Percentiles rank a stretch among this genome's conserved stretches.
Evolutionary conservation across 2,797 vertebrate genomes (phyloP).

Genomic region (Rhinatrema bivittatum): DNA sequence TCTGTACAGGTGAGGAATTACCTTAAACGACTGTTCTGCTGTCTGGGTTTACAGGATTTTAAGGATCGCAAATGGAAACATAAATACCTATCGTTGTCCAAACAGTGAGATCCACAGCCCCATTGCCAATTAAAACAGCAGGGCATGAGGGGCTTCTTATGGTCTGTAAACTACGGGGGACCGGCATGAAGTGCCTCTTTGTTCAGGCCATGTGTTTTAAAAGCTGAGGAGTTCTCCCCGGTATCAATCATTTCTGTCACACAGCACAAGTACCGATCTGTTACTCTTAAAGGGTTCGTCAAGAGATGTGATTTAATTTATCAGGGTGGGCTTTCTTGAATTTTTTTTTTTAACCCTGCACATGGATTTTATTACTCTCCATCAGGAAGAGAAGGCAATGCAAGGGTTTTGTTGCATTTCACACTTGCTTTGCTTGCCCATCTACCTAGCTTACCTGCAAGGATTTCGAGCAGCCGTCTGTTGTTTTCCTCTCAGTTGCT

Average conservation of each 20-base stretch:
- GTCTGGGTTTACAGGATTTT: slow-evolving; percentile 45
- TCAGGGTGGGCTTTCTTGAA: too few relatives aligned
- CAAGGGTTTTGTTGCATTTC: too few relatives aligned
- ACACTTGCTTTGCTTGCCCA: too few relatives aligned
- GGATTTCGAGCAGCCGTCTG: too few relatives aligned
- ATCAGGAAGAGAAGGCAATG: too few relatives aligned
- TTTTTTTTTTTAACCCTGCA: slow-evolving; percentile 33
- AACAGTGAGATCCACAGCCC: slow-evolving; percentile 39
- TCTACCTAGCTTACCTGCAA: too few relatives aligned
- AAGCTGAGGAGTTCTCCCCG: slow-evolving; percentile 50
- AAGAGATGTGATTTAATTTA: slow-evolving; percentile 66
- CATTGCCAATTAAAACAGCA: slow-evolving; percentile 53
- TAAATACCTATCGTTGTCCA: slow-evolving; percentile 66
- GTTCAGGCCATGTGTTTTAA: slow-evolving; percentile 54
- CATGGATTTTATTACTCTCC: slow-evolving; percentile 53
- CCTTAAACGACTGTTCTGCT: slow-evolving; percentile 41
- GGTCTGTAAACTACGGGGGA: slow-evolving; percentile 27
- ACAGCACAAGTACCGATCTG: slow-evolving; percentile 54
- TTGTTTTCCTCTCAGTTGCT: too few relatives aligned
- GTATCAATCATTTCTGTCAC: slow-evolving; percentile 60
- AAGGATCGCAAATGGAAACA: slow-evolving; percentile 35
- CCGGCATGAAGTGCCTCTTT: slow-evolving; percentile 59
- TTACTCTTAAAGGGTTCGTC: slow-evolving; percentile 52
- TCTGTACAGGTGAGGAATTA: slow-evolving; percentile 35
- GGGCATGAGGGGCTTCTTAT: slow-evolving; percentile 30